Conservation (phyloP, 1,140 invertebrate genomes). For the Drosophila funebris region DNA sequence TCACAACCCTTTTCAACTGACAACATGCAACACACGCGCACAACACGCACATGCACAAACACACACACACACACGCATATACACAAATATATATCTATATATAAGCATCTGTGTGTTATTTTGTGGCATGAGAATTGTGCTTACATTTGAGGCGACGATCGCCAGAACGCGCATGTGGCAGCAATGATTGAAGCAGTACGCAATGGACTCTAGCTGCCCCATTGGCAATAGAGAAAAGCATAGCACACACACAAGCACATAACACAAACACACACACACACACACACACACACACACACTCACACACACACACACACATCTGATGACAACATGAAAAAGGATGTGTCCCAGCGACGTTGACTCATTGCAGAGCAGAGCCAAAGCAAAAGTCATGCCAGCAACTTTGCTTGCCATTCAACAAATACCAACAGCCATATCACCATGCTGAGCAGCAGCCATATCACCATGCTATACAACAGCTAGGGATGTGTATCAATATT, state of each 20-base stretch:
- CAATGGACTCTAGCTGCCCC: background rate
- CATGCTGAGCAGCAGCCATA: too few species aligned
- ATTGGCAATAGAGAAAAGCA: background rate
- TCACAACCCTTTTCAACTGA: constrained; percentile 75
- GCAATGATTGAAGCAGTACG: constrained; percentile 18
- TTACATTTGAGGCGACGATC: background rate
- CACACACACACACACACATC: background rate
- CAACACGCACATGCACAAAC: constrained; percentile 1
- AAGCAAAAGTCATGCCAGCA: background rate
- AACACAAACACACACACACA: background rate
- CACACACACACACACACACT: constrained; percentile 7
- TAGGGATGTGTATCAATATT: too few species aligned
- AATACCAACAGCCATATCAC: too few species aligned
- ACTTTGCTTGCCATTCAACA: too few species aligned
- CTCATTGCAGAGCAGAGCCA: background rate
- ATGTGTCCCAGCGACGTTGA: constrained; percentile 15
- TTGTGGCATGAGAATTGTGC: background rate
- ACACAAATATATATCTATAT: background rate
- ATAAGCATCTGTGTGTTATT: background rate
- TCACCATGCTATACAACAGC: too few species aligned
- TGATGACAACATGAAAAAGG: constrained; percentile 26
- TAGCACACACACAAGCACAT: too few species aligned
- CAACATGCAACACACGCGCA: constrained; percentile 41
- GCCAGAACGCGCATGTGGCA: too few species aligned
- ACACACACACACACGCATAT: constrained; percentile 8